Evolutionary conservation across 2,797 vertebrate genomes (phyloP).

Genomic region (Rallus crepitans): DNA sequence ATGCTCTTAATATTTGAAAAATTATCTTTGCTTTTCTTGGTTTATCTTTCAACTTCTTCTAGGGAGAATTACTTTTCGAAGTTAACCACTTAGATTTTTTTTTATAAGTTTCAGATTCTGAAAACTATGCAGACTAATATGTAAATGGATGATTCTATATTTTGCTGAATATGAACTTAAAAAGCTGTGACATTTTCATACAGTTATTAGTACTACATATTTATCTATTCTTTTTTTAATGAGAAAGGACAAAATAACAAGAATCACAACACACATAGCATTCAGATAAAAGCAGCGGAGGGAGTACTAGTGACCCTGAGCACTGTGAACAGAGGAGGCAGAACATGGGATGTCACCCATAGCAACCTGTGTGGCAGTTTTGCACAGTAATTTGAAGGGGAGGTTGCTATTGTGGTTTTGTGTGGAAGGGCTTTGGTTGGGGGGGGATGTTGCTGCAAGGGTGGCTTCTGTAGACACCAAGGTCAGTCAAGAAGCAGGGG

Average conservation of each 20-base stretch:
- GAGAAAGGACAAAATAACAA: not conserved
- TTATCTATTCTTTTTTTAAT: not conserved
- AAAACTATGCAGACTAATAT: not conserved
- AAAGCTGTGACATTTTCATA: not conserved
- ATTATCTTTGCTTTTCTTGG: not conserved
- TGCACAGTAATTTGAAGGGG: too few species aligned
- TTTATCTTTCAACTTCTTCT: not conserved
- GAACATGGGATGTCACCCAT: too few species aligned
- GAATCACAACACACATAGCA: rapidly evolving
- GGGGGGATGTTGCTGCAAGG: too few species aligned
- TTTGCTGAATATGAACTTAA: not conserved
- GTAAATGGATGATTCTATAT: not conserved
- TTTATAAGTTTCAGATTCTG: not conserved
- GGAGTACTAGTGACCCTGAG: too few species aligned
- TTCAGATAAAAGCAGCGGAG: too few species aligned
- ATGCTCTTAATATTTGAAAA: not conserved
- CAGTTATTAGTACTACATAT: not conserved
- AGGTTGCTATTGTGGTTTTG: too few species aligned
- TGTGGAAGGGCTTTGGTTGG: too few species aligned
- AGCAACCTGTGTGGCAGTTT: too few species aligned
- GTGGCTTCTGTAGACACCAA: too few species aligned
- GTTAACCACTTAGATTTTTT: not conserved
- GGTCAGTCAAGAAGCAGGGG: too few species aligned
- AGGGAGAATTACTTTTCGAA: not conserved
- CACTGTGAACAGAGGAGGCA: too few species aligned